phyloP scores from a whole-genome alignment of 2,113 vertebrate species.

The Gnathonemus longibarbis region DNA sequence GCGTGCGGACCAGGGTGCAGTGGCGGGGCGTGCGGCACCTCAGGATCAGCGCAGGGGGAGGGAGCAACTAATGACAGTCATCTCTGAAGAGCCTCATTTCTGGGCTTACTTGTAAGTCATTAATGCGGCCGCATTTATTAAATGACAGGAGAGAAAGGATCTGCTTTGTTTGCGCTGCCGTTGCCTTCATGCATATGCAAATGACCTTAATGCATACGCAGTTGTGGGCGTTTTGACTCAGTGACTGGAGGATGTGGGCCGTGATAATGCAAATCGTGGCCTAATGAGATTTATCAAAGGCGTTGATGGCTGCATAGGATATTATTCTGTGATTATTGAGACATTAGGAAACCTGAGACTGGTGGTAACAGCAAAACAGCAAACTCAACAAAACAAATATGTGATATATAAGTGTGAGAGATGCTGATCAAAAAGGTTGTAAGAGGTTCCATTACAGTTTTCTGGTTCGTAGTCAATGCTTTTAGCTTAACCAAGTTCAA shows the following conservation, averaged over 20 bases:
- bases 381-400: background rate
- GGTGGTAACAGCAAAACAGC: background rate
- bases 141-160: background rate
- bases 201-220: background rate
- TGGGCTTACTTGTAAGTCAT: background rate
- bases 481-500: background rate
- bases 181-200: conserved; percentile 6
- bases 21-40: too few relatives aligned
- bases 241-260: background rate
- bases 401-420: background rate
- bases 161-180: background rate
- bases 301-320: background rate
- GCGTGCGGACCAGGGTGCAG: background rate
- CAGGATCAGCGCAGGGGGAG: too few relatives aligned
- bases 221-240: conserved; percentile 9
- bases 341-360: background rate
- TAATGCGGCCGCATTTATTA: background rate
- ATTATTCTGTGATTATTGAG: background rate
- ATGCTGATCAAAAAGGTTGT: background rate
- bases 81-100: conserved; percentile 7
- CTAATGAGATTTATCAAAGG: conserved; percentile 6
- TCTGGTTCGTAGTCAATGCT: background rate
- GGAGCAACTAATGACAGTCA: background rate
- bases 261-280: conserved; percentile 4
- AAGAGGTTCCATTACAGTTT: background rate